A percentile compares a stretch with the other conserved stretches of the same genome.
phyloP scores from a whole-genome alignment of 1,140 invertebrate species.

The Leptinotarsa undecemlineata region DNA sequence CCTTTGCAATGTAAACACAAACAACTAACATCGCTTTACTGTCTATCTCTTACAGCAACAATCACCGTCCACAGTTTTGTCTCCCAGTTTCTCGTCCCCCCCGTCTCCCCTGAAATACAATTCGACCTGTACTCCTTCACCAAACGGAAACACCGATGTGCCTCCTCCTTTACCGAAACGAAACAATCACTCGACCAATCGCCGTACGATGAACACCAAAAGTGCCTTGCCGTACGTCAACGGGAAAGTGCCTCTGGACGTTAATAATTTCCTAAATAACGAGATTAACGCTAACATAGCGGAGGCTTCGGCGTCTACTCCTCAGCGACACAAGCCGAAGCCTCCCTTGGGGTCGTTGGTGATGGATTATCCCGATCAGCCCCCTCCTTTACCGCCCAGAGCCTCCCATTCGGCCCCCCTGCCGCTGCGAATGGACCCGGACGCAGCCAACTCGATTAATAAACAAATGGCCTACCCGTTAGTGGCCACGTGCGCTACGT shows the following conservation, averaged over 20 bases:
- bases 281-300: slow-evolving; percentile 43
- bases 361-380: slow-evolving; percentile 40
- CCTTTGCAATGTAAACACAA: slow-evolving; percentile 24
- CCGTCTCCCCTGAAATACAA: slow-evolving; percentile 39
- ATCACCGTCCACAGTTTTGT: slow-evolving; percentile 38
- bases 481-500: slow-evolving; percentile 56
- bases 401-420: slow-evolving; percentile 57
- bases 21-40: slow-evolving; percentile 50
- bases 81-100: slow-evolving; percentile 23
- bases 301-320: slow-evolving; percentile 9
- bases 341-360: slow-evolving; percentile 20
- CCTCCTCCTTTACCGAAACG: slow-evolving; percentile 54
- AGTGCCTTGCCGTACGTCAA: slow-evolving; percentile 18
- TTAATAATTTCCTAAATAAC: slow-evolving; percentile 34
- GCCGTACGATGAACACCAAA: slow-evolving; percentile 17
- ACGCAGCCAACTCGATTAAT: slow-evolving; percentile 62
- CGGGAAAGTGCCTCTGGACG: slow-evolving; percentile 24
- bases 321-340: slow-evolving; percentile 12
- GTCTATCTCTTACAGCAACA: slow-evolving; percentile 54
- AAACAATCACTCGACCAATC: slow-evolving; percentile 31
- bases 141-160: slow-evolving; percentile 40
- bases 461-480: slow-evolving; percentile 64
- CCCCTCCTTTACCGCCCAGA: slow-evolving; percentile 66
- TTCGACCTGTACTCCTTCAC: slow-evolving; percentile 16
- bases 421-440: slow-evolving; percentile 57